phyloP scores from a whole-genome alignment of 1,140 invertebrate species.

The Listronotus bonariensis region DNA sequence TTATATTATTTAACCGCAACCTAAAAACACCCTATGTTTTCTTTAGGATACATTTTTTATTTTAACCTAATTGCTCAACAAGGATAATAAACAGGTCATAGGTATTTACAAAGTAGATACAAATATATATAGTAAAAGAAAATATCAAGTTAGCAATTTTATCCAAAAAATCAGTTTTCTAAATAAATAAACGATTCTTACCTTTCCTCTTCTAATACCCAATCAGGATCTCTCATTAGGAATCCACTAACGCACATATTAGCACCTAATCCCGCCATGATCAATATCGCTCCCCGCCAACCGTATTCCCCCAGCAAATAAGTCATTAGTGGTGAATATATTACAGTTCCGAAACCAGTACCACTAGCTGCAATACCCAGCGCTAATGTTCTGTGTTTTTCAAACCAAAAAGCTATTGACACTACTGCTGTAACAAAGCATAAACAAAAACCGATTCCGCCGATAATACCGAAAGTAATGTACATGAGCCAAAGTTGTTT shows the following conservation, averaged over 20 bases:
- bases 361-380: slow-evolving; percentile 91
- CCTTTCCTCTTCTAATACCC: slow-evolving; percentile 72
- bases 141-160: no score
- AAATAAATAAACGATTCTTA: no score
- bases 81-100: no score
- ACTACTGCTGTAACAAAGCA: slow-evolving; percentile 93
- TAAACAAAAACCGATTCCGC: slow-evolving; percentile 82
- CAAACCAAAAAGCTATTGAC: slow-evolving; percentile 94
- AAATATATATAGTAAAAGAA: no score
- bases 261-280: slow-evolving; percentile 63
- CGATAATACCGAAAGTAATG: slow-evolving; percentile 84
- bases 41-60: no score
- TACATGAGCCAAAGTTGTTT: slow-evolving; percentile 77
- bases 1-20: no score
- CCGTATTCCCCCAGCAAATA: slow-evolving; percentile 76
- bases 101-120: no score
- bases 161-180: no score
- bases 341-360: slow-evolving; percentile 82
- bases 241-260: slow-evolving; percentile 88
- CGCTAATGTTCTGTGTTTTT: slow-evolving; percentile 87
- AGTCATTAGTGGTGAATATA: slow-evolving; percentile 82
- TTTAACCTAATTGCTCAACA: no score
- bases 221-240: slow-evolving; percentile 84
- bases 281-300: slow-evolving; percentile 84
- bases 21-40: no score